A percentile compares a stretch with the other conserved stretches of the same genome.
phyloP scores from a whole-genome alignment of 1,140 invertebrate genomes.

The Dendrolimus punctatus region DNA sequence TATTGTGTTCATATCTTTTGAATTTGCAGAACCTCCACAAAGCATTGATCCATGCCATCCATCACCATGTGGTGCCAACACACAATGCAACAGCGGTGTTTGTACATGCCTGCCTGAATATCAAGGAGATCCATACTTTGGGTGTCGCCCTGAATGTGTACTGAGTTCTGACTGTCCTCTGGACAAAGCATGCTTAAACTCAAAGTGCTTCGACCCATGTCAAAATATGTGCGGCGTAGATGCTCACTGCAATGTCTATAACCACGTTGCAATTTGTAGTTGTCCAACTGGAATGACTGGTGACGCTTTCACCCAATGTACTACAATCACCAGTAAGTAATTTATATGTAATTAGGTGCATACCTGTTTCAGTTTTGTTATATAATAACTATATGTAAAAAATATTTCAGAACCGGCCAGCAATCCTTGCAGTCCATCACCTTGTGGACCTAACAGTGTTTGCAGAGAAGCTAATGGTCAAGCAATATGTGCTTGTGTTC shows the following conservation, averaged over 20 bases:
- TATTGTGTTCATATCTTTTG: no score
- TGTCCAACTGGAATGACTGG: slow-evolving; percentile 74
- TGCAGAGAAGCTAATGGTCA: slow-evolving; percentile 78
- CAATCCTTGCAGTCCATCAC: slow-evolving; percentile 77
- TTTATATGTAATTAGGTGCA: not conserved
- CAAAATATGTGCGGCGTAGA: slow-evolving; percentile 78
- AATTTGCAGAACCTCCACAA: slow-evolving; percentile 52
- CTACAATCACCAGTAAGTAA: slow-evolving; percentile 50
- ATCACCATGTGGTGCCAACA: slow-evolving; percentile 79
- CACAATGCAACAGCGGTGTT: slow-evolving; percentile 74
- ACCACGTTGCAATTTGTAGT: slow-evolving; percentile 79
- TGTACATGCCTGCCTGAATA: slow-evolving; percentile 82
- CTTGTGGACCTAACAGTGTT: slow-evolving; percentile 84
- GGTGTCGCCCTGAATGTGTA: slow-evolving; percentile 80
- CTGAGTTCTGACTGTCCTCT: slow-evolving; percentile 78
- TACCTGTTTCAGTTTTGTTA: no score
- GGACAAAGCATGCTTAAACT: slow-evolving; percentile 78
- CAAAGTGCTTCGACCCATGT: slow-evolving; percentile 84
- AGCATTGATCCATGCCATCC: slow-evolving; percentile 75
- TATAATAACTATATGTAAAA: no score
- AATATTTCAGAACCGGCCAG: slow-evolving; percentile 34
- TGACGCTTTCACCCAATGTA: slow-evolving; percentile 75
- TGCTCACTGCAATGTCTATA: slow-evolving; percentile 77
- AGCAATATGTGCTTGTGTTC: slow-evolving; percentile 79
- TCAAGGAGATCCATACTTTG: slow-evolving; percentile 73